phyloP scores from a whole-genome alignment of 1,140 invertebrate species.

The Drepana arcuata region DNA sequence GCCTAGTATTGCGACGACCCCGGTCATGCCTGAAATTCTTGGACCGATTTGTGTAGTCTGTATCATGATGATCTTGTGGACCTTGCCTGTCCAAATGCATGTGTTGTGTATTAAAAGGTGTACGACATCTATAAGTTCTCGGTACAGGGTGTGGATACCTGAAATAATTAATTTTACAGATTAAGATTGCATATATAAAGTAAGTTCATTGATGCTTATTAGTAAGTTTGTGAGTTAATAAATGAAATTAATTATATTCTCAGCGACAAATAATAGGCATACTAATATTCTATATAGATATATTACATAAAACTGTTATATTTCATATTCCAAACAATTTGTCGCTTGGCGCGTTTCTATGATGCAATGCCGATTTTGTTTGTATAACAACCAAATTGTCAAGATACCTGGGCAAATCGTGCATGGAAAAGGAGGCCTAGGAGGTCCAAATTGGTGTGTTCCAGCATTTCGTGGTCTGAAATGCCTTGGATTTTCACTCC shows the following conservation, averaged over 20 bases:
- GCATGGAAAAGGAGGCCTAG: too few species aligned
- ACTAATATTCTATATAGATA: too few species aligned
- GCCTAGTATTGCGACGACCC: conserved; percentile 16
- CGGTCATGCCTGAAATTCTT: conserved; percentile 22
- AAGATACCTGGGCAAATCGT: conserved; percentile 38
- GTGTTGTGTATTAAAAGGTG: conserved; percentile 12
- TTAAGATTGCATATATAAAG: too few species aligned
- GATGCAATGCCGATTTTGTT: conserved; percentile 10
- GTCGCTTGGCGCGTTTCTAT: conserved; percentile 22
- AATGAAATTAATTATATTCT: too few species aligned
- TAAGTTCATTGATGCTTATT: too few species aligned
- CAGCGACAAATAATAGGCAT: too few species aligned
- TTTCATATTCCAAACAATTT: too few species aligned
- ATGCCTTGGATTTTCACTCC: conserved; percentile 54
- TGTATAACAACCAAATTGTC: background rate
- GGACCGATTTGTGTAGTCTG: too few species aligned
- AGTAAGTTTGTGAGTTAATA: too few species aligned
- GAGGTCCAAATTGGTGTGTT: conserved; percentile 34
- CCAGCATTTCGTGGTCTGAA: conserved; percentile 47
- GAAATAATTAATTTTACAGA: conserved; percentile 21
- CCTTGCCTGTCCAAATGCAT: conserved; percentile 13
- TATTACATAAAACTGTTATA: too few species aligned
- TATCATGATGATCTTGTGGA: conserved; percentile 20
- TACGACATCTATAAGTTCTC: conserved; percentile 22
- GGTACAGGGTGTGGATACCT: conserved; percentile 41